Evolutionary conservation across 2,113 vertebrate genomes (phyloP).

Genomic region (Antechinus stuartii): DNA sequence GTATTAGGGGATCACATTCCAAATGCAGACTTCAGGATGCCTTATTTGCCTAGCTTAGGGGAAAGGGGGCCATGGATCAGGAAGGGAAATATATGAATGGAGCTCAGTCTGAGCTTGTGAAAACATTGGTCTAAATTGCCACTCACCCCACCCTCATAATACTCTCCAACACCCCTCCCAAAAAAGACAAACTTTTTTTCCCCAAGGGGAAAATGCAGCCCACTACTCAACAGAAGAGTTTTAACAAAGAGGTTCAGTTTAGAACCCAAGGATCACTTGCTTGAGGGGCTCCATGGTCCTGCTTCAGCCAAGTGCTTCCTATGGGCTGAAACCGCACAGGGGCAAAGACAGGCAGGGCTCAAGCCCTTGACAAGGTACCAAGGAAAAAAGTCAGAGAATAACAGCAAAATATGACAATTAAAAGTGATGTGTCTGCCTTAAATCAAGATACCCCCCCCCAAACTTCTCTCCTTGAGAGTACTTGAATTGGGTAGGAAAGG

Average conservation of each 20-base stretch:
- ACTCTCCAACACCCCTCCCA: slow-evolving; percentile 26
- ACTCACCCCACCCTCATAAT: slow-evolving; percentile 27
- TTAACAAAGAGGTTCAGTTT: slow-evolving; percentile 73
- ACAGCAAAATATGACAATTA: background rate
- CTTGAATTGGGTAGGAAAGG: background rate
- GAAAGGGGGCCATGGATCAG: background rate
- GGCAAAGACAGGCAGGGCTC: background rate
- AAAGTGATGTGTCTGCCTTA: background rate
- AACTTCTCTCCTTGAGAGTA: background rate
- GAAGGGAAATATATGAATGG: slow-evolving; percentile 68
- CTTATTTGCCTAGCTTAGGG: background rate
- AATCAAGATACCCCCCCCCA: background rate
- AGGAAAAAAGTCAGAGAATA: background rate
- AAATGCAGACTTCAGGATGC: slow-evolving; percentile 52
- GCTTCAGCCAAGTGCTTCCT: slow-evolving; percentile 47
- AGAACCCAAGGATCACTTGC: slow-evolving; percentile 53
- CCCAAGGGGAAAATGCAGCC: slow-evolving; percentile 66
- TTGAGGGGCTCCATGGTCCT: slow-evolving; percentile 31
- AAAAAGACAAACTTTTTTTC: slow-evolving; percentile 75
- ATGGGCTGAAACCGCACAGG: background rate
- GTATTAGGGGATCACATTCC: slow-evolving; percentile 63
- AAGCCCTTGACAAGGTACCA: background rate
- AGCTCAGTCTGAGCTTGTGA: slow-evolving; percentile 74
- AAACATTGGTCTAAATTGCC: slow-evolving; percentile 70
- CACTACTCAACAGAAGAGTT: slow-evolving; percentile 60